Conservation (phyloP, 2,888 invertebrate genomes). For the Pecten maximus region DNA sequence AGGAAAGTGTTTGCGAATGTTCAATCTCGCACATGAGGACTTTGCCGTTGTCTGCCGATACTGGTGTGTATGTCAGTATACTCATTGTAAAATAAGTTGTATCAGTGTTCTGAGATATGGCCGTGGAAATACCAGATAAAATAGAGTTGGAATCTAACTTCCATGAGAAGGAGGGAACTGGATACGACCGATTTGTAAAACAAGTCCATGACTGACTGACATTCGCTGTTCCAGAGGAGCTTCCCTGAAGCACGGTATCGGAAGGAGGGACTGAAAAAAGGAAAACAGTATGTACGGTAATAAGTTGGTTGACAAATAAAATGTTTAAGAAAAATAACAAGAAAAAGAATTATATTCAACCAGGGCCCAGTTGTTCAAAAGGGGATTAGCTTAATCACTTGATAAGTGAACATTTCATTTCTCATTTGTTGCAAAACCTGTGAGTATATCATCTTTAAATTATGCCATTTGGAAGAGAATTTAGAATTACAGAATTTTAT, state of each 20-base stretch:
- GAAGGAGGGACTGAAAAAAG: background rate
- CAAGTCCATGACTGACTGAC: background rate
- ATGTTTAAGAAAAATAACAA: too few relatives aligned
- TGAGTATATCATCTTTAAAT: too few relatives aligned
- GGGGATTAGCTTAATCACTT: too few relatives aligned
- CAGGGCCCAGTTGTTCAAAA: too few relatives aligned
- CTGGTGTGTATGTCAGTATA: background rate
- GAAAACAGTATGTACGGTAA: background rate
- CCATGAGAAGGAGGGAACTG: background rate
- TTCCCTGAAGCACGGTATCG: background rate
- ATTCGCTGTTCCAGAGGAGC: background rate
- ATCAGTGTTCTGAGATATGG: background rate
- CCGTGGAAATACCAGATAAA: background rate
- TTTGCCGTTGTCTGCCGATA: background rate
- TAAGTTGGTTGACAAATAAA: too few relatives aligned
- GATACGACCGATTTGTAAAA: background rate
- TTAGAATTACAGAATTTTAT: too few relatives aligned
- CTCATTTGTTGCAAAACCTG: too few relatives aligned
- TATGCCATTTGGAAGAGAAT: too few relatives aligned
- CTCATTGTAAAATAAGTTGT: background rate
- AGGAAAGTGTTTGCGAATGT: constrained; percentile 1
- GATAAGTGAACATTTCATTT: too few relatives aligned
- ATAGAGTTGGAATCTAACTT: background rate
- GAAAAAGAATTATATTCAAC: too few relatives aligned
- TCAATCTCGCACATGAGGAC: background rate